These are phyloP conservation scores for Ailuropoda melanoleuca DNA, from an alignment of 2,113 vertebrate genomes.

Conservation along the genomic window DNA sequence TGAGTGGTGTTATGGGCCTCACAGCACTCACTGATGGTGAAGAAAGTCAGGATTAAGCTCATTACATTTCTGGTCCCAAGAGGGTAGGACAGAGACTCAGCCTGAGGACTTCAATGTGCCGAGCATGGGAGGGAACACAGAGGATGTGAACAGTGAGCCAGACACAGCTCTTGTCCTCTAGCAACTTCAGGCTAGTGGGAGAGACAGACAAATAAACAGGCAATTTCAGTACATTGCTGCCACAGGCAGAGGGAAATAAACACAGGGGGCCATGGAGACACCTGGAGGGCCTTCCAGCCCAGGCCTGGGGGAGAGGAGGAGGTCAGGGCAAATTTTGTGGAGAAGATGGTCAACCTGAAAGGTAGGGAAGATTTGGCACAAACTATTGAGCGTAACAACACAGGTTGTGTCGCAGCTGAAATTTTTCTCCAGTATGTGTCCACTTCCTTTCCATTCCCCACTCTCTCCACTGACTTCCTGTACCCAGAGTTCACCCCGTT, in stretches of 20 bases:
- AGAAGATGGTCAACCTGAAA: background rate
- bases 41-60: background rate
- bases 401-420: background rate
- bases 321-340: background rate
- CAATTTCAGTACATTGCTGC: background rate
- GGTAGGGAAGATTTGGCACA: background rate
- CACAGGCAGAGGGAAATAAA: background rate
- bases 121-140: background rate
- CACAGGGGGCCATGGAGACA: background rate
- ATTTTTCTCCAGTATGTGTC: background rate
- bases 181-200: background rate
- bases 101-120: background rate
- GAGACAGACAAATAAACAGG: background rate
- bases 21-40: background rate
- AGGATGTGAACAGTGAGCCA: background rate
- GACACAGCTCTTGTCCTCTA: background rate
- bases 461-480: background rate
- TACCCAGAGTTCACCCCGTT: background rate
- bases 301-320: background rate
- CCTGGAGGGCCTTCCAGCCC: background rate
- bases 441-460: background rate
- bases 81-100: background rate
- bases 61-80: background rate
- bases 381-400: background rate
- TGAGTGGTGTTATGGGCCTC: background rate